Conservation (phyloP, 1,140 invertebrate genomes). For the Schlechtendalia chinensis region DNA sequence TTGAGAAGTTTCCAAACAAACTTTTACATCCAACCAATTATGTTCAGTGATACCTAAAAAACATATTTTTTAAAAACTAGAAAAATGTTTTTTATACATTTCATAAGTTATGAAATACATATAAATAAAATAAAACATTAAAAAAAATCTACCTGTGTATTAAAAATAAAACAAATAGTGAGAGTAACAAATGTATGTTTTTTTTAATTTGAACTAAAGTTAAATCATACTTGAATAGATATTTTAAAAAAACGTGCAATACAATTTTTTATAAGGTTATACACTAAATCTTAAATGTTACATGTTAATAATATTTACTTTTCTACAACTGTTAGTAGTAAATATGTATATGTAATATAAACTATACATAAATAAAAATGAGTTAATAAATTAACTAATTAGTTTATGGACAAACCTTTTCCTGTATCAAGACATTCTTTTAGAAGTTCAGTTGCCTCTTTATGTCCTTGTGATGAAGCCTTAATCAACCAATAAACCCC, state of each 20-base stretch:
- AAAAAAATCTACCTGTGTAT: too few relatives aligned
- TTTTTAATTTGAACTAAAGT: too few relatives aligned
- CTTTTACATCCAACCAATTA: conserved; percentile 78
- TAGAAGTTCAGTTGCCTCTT: conserved; percentile 77
- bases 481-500: conserved; percentile 86
- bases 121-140: too few relatives aligned
- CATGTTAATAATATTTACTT: background rate
- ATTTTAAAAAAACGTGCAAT: too few relatives aligned
- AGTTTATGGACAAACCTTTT: conserved; percentile 57
- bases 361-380: background rate
- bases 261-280: too few relatives aligned
- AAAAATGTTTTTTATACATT: too few relatives aligned
- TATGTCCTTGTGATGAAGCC: conserved; percentile 84
- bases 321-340: background rate
- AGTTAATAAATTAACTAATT: background rate
- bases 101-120: too few relatives aligned
- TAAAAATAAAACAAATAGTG: too few relatives aligned
- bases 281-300: too few relatives aligned
- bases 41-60: conserved; percentile 70
- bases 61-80: too few relatives aligned
- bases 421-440: conserved; percentile 74
- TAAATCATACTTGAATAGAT: too few relatives aligned
- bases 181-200: too few relatives aligned
- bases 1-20: conserved; percentile 76
- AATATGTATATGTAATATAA: background rate